A percentile compares a stretch with the other conserved stretches of the same genome.
These are phyloP conservation scores for Sarcophaga carnaria DNA, from an alignment of 2,888 invertebrate species.

Conservation along the genomic window DNA sequence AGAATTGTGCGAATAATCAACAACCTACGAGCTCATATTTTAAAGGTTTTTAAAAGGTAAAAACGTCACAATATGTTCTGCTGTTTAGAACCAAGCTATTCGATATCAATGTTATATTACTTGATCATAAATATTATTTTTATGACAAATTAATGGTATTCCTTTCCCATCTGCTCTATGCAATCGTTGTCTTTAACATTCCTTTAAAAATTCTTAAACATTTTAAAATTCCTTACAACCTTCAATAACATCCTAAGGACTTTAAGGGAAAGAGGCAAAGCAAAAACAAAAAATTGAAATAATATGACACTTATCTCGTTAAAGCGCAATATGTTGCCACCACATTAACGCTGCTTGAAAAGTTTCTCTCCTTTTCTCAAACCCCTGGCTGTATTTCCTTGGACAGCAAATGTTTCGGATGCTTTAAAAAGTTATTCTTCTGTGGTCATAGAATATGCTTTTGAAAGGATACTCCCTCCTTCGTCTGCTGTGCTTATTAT, in stretches of 20 bases:
- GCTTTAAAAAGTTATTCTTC: conserved; percentile 17
- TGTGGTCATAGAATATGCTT: conserved; percentile 35
- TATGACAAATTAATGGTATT: too few relatives aligned
- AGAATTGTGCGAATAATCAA: too few relatives aligned
- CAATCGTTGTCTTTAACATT: too few relatives aligned
- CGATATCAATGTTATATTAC: too few relatives aligned
- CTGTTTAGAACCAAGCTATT: too few relatives aligned
- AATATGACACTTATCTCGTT: conserved; percentile 39
- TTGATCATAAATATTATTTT: too few relatives aligned
- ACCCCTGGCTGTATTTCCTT: neutral
- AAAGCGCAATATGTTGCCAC: conserved; percentile 65
- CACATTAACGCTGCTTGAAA: conserved; percentile 63
- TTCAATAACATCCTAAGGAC: neutral
- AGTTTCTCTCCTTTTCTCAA: conserved; percentile 13
- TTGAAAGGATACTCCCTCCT: conserved; percentile 22
- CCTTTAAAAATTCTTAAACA: neutral
- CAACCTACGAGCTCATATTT: too few relatives aligned
- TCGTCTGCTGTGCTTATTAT: neutral
- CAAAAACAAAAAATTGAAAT: neutral
- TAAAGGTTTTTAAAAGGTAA: too few relatives aligned
- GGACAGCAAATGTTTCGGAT: neutral
- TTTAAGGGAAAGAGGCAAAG: neutral
- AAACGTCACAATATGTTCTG: too few relatives aligned
- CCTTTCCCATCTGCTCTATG: too few relatives aligned
- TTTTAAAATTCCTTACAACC: neutral